phyloP scores from a whole-genome alignment of 2,888 invertebrate species.

The Spilarctia lutea region DNA sequence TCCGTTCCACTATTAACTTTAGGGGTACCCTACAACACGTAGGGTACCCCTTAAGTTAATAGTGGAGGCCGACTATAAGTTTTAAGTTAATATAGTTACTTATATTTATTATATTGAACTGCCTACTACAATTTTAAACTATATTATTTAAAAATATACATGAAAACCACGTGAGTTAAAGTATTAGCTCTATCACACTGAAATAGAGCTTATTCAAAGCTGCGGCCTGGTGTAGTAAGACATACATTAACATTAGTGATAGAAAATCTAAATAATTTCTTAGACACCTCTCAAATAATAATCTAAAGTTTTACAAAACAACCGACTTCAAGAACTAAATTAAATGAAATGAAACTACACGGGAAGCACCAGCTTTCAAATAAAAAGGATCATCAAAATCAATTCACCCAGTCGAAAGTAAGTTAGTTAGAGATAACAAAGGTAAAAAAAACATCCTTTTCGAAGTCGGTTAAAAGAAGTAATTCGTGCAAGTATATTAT shows the following conservation, averaged over 20 bases:
- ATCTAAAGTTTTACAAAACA: too few species aligned
- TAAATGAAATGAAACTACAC: too few species aligned
- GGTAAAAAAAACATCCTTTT: too few species aligned
- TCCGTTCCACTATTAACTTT: conserved; percentile 4
- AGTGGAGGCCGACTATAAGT: neutral
- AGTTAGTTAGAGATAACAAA: too few species aligned
- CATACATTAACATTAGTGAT: neutral
- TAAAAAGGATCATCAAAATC: too few species aligned
- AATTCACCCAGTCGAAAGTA: too few species aligned
- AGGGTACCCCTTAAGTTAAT: too few species aligned
- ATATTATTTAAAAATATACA: too few species aligned
- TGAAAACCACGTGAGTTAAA: neutral
- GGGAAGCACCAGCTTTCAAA: too few species aligned
- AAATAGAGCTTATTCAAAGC: neutral
- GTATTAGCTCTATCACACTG: neutral
- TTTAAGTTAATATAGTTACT: neutral
- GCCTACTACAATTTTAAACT: too few species aligned
- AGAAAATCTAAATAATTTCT: neutral
- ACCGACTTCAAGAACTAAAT: too few species aligned
- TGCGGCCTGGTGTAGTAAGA: neutral
- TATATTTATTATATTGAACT: neutral
- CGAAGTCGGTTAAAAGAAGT: neutral
- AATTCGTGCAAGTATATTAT: neutral
- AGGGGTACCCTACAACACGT: neutral
- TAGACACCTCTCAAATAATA: neutral